Conservation (phyloP, 2,113 vertebrate species). For the Microtus montanus region DNA sequence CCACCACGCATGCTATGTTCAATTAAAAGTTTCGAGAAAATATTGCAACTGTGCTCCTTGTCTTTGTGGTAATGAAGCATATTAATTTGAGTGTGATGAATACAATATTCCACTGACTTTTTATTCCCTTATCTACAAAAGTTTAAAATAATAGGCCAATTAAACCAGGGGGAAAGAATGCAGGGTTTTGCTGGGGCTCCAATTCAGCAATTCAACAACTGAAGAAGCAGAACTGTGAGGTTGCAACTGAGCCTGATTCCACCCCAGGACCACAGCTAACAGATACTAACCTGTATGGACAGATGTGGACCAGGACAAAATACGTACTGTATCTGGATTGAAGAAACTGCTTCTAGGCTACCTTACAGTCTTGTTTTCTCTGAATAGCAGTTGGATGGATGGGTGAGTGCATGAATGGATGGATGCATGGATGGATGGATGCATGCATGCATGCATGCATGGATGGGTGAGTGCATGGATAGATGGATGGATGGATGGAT, state of each 20-base stretch:
- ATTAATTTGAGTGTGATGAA: constrained; percentile 71
- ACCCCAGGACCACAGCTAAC: neutral
- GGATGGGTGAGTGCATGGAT: neutral
- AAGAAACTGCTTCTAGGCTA: neutral
- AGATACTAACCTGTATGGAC: neutral
- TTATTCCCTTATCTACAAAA: constrained; percentile 78
- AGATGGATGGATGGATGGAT: neutral
- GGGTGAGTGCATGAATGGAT: neutral
- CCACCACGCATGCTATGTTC: constrained; percentile 67
- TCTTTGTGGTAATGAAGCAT: constrained; percentile 76
- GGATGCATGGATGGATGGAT: neutral
- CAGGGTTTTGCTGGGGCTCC: constrained; percentile 65
- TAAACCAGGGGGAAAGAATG: constrained; percentile 68
- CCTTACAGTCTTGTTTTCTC: neutral
- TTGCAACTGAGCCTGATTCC: neutral
- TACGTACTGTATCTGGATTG: neutral
- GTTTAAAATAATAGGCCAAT: constrained; percentile 80
- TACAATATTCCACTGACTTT: constrained; percentile 75
- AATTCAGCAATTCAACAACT: constrained; percentile 59
- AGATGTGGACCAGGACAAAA: neutral
- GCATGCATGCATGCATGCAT: no score
- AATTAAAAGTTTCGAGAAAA: constrained; percentile 82
- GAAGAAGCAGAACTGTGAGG: constrained; percentile 1
- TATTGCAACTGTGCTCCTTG: constrained; percentile 68
- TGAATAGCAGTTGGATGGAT: neutral